Evolutionary conservation across 53 echinoderm and acorn worm species (phyloP).

Genomic region (Stichopus horrens): DNA sequence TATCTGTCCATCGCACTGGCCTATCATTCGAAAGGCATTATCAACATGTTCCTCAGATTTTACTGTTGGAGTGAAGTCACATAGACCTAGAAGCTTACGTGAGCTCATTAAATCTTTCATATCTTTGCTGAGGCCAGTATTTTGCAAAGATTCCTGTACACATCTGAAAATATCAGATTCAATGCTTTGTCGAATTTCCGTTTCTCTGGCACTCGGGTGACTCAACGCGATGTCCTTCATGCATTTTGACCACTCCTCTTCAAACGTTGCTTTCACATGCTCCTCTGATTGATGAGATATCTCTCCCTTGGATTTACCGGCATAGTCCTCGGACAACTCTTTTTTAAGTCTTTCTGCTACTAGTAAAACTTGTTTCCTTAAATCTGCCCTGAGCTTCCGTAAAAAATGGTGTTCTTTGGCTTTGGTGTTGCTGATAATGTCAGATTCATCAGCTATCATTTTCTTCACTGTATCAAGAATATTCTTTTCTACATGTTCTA

Average conservation of each 20-base stretch:
- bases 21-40: neutral
- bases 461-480: neutral
- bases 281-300: neutral
- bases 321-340: neutral
- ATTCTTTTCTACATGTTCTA: neutral
- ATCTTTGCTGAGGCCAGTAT: neutral
- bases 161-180: neutral
- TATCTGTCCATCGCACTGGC: neutral
- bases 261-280: neutral
- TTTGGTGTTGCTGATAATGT: neutral
- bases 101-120: neutral
- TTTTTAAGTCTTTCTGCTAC: conserved; percentile 1
- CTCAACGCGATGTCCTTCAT: neutral
- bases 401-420: neutral
- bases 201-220: neutral
- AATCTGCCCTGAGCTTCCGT: conserved; percentile 1
- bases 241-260: conserved; percentile 18
- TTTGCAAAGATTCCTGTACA: neutral
- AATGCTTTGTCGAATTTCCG: neutral
- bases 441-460: neutral
- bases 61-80: neutral
- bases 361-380: neutral
- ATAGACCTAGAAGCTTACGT: neutral
- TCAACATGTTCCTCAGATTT: neutral
- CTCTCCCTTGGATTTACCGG: too few species aligned